phyloP scores from a whole-genome alignment of 1,140 invertebrate genomes.

The Drosophila obscura region DNA sequence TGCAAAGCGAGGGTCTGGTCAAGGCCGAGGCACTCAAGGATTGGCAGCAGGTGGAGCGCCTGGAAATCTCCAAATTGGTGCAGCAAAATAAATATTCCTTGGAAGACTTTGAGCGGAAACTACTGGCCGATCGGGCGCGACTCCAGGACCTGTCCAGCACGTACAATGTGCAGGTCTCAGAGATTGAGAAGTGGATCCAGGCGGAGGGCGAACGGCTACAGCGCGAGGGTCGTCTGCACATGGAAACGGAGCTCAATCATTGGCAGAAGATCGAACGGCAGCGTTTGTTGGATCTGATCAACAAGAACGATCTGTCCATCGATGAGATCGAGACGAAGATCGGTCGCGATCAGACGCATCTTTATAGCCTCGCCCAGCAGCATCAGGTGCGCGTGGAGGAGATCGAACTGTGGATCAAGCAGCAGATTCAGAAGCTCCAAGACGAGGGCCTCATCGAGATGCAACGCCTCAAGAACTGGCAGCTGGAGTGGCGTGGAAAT shows the following conservation, averaged over 20 bases:
- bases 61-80: slow-evolving; percentile 61
- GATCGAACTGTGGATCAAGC: slow-evolving; percentile 79
- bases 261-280: slow-evolving; percentile 80
- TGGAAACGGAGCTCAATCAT: slow-evolving; percentile 71
- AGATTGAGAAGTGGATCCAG: slow-evolving; percentile 78
- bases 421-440: slow-evolving; percentile 72
- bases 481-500: slow-evolving; percentile 78
- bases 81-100: slow-evolving; percentile 71
- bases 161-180: slow-evolving; percentile 73
- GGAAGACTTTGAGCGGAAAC: slow-evolving; percentile 70
- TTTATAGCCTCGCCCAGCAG: slow-evolving; percentile 76
- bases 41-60: slow-evolving; percentile 71
- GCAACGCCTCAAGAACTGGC: slow-evolving; percentile 78
- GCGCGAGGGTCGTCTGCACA: slow-evolving; percentile 68
- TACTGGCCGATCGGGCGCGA: slow-evolving; percentile 63
- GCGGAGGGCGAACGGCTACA: slow-evolving; percentile 76
- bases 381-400: slow-evolving; percentile 80
- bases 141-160: slow-evolving; percentile 66
- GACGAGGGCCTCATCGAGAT: slow-evolving; percentile 72
- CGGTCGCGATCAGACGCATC: slow-evolving; percentile 68
- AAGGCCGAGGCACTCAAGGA: slow-evolving; percentile 75
- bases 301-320: slow-evolving; percentile 75
- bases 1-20: slow-evolving; percentile 72
- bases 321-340: slow-evolving; percentile 73
- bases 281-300: slow-evolving; percentile 66